These are phyloP conservation scores for Pogonophryne albipinna DNA, from an alignment of 2,797 vertebrate genomes.

Conservation along the genomic window DNA sequence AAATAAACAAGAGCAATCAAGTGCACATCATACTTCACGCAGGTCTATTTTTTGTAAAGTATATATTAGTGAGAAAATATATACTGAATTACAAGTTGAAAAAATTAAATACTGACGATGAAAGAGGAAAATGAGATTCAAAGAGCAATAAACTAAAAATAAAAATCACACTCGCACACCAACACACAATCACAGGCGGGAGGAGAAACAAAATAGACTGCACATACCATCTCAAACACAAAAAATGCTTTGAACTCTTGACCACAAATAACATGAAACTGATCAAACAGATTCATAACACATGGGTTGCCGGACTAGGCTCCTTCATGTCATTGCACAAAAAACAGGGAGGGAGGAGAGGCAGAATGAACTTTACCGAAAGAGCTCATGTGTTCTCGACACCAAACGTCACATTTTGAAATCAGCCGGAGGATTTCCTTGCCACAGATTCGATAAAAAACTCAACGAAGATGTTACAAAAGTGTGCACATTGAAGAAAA, in stretches of 20 bases:
- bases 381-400: slow-evolving; percentile 59
- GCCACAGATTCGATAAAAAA: slow-evolving; percentile 44
- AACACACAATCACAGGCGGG: slow-evolving; percentile 58
- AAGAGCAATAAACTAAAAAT: slow-evolving; percentile 59
- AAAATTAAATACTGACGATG: slow-evolving; percentile 78
- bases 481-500: slow-evolving; percentile 6
- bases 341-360: slow-evolving; percentile 31
- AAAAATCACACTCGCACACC: slow-evolving; percentile 53
- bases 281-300: slow-evolving; percentile 56
- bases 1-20: slow-evolving; percentile 82
- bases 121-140: slow-evolving; percentile 69
- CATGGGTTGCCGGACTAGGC: slow-evolving; percentile 66
- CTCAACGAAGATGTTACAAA: slow-evolving; percentile 10
- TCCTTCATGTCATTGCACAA: slow-evolving; percentile 74
- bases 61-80: slow-evolving; percentile 87
- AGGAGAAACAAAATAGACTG: slow-evolving; percentile 41
- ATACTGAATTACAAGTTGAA: slow-evolving; percentile 81
- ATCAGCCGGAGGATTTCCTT: slow-evolving; percentile 30
- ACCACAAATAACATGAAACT: slow-evolving; percentile 74
- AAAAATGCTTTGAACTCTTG: slow-evolving; percentile 73
- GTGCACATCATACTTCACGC: slow-evolving; percentile 91
- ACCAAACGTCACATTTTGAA: slow-evolving; percentile 33
- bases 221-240: slow-evolving; percentile 78
- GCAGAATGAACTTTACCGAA: slow-evolving; percentile 86
- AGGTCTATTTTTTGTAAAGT: slow-evolving; percentile 88